These are phyloP conservation scores for Dipodomys spectabilis DNA, from an alignment of 2,113 vertebrate species.

Conservation along the genomic window DNA sequence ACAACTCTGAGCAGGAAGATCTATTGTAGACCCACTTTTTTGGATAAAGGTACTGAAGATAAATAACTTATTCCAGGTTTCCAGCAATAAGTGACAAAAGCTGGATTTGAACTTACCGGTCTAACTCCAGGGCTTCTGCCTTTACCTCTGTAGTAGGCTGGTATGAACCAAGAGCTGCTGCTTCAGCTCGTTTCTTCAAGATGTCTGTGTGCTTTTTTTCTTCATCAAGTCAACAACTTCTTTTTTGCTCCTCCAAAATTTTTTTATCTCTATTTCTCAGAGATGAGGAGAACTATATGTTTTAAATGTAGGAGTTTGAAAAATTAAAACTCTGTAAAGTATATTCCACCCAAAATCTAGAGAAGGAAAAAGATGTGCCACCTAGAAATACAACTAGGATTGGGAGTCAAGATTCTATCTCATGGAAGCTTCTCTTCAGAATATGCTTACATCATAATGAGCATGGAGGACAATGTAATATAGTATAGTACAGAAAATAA, in stretches of 20 bases:
- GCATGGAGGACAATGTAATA: background rate
- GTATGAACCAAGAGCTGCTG: background rate
- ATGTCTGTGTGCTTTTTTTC: background rate
- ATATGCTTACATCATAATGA: background rate
- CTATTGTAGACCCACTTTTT: background rate
- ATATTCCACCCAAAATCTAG: background rate
- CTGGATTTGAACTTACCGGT: background rate
- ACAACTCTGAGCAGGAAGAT: background rate
- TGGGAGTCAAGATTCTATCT: background rate
- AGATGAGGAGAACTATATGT: background rate
- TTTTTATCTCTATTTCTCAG: constrained; percentile 33
- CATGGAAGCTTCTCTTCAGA: background rate
- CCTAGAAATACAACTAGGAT: background rate
- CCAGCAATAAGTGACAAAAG: background rate
- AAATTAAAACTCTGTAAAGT: background rate
- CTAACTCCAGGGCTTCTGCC: background rate
- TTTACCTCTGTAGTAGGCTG: background rate
- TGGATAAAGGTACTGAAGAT: background rate
- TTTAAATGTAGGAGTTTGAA: background rate
- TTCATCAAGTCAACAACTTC: background rate
- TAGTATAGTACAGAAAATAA: background rate
- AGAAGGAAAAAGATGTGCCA: background rate
- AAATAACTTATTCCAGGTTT: background rate
- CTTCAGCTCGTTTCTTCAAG: background rate
- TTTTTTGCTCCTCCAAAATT: constrained; percentile 9